phyloP scores from a whole-genome alignment of 2,888 invertebrate genomes.

The Gymnocheta viridis region DNA sequence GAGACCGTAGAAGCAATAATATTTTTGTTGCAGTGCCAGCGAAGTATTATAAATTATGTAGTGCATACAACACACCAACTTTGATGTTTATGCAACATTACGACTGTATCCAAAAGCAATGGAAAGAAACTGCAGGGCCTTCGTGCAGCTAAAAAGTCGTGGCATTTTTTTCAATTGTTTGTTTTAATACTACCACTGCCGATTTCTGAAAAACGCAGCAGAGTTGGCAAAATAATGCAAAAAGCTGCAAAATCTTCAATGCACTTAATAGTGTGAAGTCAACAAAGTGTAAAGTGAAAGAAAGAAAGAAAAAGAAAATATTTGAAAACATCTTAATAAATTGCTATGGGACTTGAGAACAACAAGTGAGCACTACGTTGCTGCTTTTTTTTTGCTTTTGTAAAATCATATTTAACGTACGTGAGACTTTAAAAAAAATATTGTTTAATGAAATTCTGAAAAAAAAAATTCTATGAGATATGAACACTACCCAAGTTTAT shows the following conservation, averaged over 20 bases:
- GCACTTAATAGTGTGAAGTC: constrained; percentile 79
- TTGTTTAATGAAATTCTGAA: constrained; percentile 32
- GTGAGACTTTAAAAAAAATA: constrained; percentile 20
- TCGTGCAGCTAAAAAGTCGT: constrained; percentile 31
- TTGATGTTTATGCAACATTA: constrained; percentile 21
- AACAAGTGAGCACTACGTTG: constrained; percentile 70
- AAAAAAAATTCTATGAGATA: background rate
- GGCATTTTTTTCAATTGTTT: constrained; percentile 30
- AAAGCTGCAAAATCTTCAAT: constrained; percentile 19
- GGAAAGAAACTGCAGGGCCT: background rate
- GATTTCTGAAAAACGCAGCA: constrained; percentile 42
- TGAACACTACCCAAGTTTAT: background rate
- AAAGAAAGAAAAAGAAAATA: constrained; percentile 74
- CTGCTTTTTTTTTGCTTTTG: background rate
- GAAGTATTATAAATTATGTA: background rate
- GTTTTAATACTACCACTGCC: constrained; percentile 45
- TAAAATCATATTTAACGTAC: constrained; percentile 26
- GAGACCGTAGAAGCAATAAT: background rate
- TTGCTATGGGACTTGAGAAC: constrained; percentile 81
- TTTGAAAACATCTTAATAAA: constrained; percentile 81
- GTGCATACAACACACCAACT: background rate
- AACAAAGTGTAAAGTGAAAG: constrained; percentile 77
- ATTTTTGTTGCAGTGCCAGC: background rate
- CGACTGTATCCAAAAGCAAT: background rate
- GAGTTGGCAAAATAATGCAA: constrained; percentile 21